Base-by-base conservation (phyloP, 2,888 invertebrate species). In the Neoaliturus tenellus region DNA sequence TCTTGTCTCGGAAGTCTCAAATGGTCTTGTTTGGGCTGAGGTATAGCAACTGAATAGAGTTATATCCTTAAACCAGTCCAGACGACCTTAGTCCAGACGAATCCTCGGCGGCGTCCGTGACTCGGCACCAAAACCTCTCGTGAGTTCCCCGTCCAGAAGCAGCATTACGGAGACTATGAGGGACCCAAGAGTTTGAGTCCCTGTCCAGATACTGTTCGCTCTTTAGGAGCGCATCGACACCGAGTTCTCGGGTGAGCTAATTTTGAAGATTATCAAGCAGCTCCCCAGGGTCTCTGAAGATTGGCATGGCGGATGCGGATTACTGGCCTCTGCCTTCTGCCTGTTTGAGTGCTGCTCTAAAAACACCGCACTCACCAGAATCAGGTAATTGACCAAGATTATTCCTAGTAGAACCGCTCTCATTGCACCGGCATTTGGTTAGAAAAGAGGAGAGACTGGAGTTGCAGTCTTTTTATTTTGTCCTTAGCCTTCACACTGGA, bases 121-220 rank as follows among this genome's bases (percentile, higher is more conserved):
- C 51, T 83, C 28, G 39, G 55, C 8, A 85, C 82, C 0, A 44
- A 81, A 0, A 82, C 10, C 1, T 73, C 73, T 17, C 25, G 33
- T 2, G 51, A 58, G 25, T 83, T 41, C 10, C 23, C 55, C 14
- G 87, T 44, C 87, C 87, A 87, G 25, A 87, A 86, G 84, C 87
- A n/a, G 85, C 84, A 14, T 84, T 85, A 10, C 82, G 80, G 0
- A 51, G 28, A 14, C 58, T 6, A 67, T 86, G 85, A 0, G 80
- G 20, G 58, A 51, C 75, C 87, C 87, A 87, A 6, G 25, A 14
- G 3, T 23, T 62, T 28, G n/a, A 28, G 0, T 83, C 39, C 20
- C 44, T 80, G 35, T 80, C 44, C 39, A 69, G 41, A 67, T 88
- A 86, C 67, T 87, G 87, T 20, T 88, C 87, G 67, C 86, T 84